A percentile compares a stretch with the other conserved stretches of the same genome.
Conservation (phyloP, 2,888 invertebrate genomes). For the Carcina quercana region DNA sequence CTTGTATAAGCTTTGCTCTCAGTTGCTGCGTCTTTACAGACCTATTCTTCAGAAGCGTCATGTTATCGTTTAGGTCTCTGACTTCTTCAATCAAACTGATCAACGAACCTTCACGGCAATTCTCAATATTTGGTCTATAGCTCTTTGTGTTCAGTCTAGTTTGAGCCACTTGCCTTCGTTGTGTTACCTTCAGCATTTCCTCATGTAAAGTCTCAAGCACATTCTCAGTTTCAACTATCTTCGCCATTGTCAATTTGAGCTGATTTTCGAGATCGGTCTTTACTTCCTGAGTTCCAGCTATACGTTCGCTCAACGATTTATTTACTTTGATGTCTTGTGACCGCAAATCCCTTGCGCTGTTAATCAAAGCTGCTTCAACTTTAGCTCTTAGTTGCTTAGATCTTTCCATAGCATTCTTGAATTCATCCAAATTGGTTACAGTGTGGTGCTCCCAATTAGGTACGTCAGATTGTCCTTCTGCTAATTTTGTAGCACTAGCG, state of each 20-base stretch:
- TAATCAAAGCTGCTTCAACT: conserved; percentile 81
- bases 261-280: conserved; percentile 81
- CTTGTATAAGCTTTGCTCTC: conserved; percentile 54
- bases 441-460: conserved; percentile 89
- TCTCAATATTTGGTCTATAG: conserved; percentile 55
- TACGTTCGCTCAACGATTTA: conserved; percentile 79
- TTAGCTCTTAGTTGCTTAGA: conserved; percentile 82
- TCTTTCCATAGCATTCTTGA: conserved; percentile 81
- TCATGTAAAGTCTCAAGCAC: conserved; percentile 53
- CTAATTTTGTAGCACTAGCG: conserved; percentile 85
- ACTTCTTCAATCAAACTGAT: conserved; percentile 59
- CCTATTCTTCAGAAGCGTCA: conserved; percentile 53
- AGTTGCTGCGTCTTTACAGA: conserved; percentile 52
- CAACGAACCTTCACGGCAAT: conserved; percentile 60
- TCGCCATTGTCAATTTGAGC: conserved; percentile 62
- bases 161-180: conserved; percentile 60
- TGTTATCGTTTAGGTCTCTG: conserved; percentile 53
- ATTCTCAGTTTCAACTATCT: conserved; percentile 61
- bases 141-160: conserved; percentile 59
- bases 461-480: conserved; percentile 87
- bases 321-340: conserved; percentile 88
- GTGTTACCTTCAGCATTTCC: conserved; percentile 56
- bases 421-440: conserved; percentile 81
- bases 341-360: conserved; percentile 85
- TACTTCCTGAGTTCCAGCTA: conserved; percentile 85